Evolutionary conservation across 2,888 invertebrate genomes (phyloP), one percentile per base, ranked within the genome.

Genomic region (Monopis laevigella): DNA sequence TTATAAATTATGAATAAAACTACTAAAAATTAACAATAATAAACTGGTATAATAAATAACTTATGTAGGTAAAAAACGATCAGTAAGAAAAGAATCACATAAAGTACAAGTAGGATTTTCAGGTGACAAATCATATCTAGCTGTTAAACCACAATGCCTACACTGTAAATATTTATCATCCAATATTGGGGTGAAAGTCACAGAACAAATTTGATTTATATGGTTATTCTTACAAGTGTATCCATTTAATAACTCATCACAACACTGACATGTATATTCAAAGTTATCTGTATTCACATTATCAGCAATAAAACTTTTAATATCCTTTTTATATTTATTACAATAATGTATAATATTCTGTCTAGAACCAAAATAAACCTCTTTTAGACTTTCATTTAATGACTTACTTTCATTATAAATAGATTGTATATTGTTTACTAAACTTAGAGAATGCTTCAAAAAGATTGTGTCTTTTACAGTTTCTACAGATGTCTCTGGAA

Each of bases 181-280:
- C 11, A 57, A 51, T 47, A 78, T 75, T 0, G 62, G 70, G 11
- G 67, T 71, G 27, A 77, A 71, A 16, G 68, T 65, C 13, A 65
- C 17, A 10, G 60, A 54, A 58, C 80, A 80, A 50, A 70, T 66
- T 56, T 66, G 62, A 45, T 72, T 80, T 2, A 62, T 32, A 54
- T 78, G 78, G 2, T 58, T 58, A 39, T 55, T 47, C 44, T 46
- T 51, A 53, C 80, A 78, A 0, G 53, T 46, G 48, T 71, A 70
- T 0, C 59, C 59, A n/a, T 51, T 44, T 2, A 74, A 47, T 34
- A 42, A 46, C 24, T 65, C 55, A 47, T 74, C 67, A 53, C 80
- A 80, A 45, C 67, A 57, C 39, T 74, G 73, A 45, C 78, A 80
- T 1, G 44, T 46, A 44, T 63, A 65, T 30, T 58, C 19, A 2